Conservation (phyloP, 2,888 invertebrate genomes). For the Euplagia quadripunctaria region DNA sequence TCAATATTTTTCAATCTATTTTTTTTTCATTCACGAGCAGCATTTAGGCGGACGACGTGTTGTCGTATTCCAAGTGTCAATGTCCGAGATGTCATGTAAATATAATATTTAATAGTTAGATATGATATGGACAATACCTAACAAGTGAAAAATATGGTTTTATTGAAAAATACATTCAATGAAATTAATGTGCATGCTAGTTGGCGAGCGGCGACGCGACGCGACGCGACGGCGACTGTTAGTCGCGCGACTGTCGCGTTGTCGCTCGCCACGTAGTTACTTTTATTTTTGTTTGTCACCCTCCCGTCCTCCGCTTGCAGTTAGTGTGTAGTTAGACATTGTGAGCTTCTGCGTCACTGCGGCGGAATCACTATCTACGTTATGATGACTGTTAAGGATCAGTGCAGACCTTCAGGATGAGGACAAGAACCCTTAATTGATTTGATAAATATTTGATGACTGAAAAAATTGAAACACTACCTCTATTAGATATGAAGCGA, state of each 20-base stretch:
- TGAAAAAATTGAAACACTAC: background rate
- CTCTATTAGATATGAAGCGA: too few relatives aligned
- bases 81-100: conserved; percentile 73
- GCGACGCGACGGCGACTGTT: conserved; percentile 35
- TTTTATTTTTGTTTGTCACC: conserved; percentile 70
- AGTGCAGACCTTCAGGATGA: background rate
- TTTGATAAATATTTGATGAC: background rate
- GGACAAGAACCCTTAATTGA: background rate
- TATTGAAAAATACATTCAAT: conserved; percentile 85
- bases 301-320: conserved; percentile 67
- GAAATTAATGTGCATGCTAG: conserved; percentile 82
- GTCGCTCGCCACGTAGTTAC: conserved; percentile 60
- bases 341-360: conserved; percentile 41
- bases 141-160: conserved; percentile 85
- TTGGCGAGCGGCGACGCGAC: conserved; percentile 51
- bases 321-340: conserved; percentile 61
- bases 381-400: background rate
- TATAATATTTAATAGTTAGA: conserved; percentile 83
- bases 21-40: conserved; percentile 69
- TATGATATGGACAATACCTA: conserved; percentile 86
- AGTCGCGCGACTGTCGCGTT: conserved; percentile 35
- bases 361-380: background rate
- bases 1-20: conserved; percentile 79
- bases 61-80: conserved; percentile 53
- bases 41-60: conserved; percentile 71